phyloP scores from a whole-genome alignment of 2,888 invertebrate genomes.

The Artemia sinica region DNA sequence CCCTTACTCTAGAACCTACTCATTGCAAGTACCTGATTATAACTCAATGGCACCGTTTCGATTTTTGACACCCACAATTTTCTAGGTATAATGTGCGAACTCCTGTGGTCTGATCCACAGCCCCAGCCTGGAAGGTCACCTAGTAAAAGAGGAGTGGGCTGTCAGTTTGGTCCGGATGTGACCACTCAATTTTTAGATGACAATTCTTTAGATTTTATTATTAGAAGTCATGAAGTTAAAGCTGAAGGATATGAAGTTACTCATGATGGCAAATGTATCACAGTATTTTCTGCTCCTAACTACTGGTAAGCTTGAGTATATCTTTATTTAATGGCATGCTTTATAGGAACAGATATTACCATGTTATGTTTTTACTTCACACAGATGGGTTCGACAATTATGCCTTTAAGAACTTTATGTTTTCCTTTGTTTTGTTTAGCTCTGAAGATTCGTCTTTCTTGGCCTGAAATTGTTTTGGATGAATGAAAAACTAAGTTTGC shows the following conservation, averaged over 20 bases:
- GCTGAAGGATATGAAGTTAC: slow-evolving; percentile 86
- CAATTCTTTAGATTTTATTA: slow-evolving; percentile 80
- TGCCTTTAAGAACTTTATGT: too few species aligned
- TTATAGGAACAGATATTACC: too few species aligned
- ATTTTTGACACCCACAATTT: slow-evolving; percentile 12
- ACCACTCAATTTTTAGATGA: slow-evolving; percentile 62
- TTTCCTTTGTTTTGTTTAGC: too few species aligned
- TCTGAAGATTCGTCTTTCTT: too few species aligned
- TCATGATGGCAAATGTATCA: slow-evolving; percentile 88
- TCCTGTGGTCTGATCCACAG: slow-evolving; percentile 97
- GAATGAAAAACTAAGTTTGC: too few species aligned
- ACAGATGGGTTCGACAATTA: too few species aligned
- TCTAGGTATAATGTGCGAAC: slow-evolving; percentile 80
- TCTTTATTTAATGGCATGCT: neutral
- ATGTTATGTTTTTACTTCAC: too few species aligned
- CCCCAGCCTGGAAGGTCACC: slow-evolving; percentile 68
- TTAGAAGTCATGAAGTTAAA: slow-evolving; percentile 94
- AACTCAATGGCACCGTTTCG: too few species aligned
- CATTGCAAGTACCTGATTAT: too few species aligned
- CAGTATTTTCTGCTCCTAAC: slow-evolving; percentile 98
- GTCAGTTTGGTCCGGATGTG: slow-evolving; percentile 96
- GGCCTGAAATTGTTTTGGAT: too few species aligned
- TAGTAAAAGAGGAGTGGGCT: slow-evolving; percentile 91
- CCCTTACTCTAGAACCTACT: too few species aligned
- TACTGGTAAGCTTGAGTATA: slow-evolving; percentile 57